Conservation (phyloP, 1,140 invertebrate genomes). For the Vanessa tameamea region DNA sequence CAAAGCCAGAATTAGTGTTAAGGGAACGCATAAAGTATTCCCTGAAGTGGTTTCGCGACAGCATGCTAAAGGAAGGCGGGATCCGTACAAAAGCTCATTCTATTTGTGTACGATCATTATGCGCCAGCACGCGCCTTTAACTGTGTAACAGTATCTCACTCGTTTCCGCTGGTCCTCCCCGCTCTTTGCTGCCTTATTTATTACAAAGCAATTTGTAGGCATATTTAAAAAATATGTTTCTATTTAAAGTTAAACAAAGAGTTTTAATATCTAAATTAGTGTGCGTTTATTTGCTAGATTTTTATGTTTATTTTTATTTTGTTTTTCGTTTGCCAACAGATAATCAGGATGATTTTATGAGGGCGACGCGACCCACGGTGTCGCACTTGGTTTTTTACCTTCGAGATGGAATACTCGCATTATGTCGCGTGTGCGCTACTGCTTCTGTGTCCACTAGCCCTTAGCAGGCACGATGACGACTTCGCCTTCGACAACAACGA, state of each 20-base stretch:
- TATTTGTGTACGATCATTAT: conserved; percentile 75
- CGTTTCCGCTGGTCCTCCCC: conserved; percentile 59
- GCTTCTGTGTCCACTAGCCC: conserved; percentile 61
- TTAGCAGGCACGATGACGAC: conserved; percentile 74
- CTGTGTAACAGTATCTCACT: conserved; percentile 70
- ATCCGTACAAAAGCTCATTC: conserved; percentile 57
- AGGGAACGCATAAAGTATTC: conserved; percentile 15
- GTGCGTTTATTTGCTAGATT: conserved; percentile 4
- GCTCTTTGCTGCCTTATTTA: conserved; percentile 37
- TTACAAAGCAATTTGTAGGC: conserved; percentile 28
- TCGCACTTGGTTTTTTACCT: conserved; percentile 31
- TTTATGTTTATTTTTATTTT: conserved; percentile 5
- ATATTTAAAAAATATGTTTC: conserved; percentile 11
- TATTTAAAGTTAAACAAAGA: conserved; percentile 9
- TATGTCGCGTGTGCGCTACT: conserved; percentile 61
- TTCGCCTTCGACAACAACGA: conserved; percentile 79
- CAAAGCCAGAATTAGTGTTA: conserved; percentile 18
- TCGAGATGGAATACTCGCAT: conserved; percentile 58
- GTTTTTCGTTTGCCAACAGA: conserved; percentile 43
- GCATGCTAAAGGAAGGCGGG: conserved; percentile 53
- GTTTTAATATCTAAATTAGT: conserved; percentile 18
- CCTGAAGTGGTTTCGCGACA: conserved; percentile 55
- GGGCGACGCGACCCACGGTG: conserved; percentile 42
- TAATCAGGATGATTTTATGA: conserved; percentile 68
- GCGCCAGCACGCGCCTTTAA: conserved; percentile 70